These are phyloP conservation scores for Oscheius myriophilus DNA, from an alignment of 2,888 invertebrate species.

Conservation along the genomic window DNA sequence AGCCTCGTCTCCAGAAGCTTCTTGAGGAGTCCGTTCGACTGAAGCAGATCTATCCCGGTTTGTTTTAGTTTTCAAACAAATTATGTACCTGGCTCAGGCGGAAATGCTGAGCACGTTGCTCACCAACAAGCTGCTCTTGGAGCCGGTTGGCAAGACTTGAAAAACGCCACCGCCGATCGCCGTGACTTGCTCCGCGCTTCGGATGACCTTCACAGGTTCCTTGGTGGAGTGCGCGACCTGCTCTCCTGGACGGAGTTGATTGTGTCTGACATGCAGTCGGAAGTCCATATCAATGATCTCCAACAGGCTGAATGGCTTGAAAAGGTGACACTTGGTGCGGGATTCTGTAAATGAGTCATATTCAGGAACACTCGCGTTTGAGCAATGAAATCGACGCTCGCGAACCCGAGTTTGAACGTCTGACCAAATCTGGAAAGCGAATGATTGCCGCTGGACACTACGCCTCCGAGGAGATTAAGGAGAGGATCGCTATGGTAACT, in stretches of 20 bases:
- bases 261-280: slow-evolving; percentile 81
- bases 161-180: slow-evolving; percentile 83
- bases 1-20: slow-evolving; percentile 81
- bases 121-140: slow-evolving; percentile 86
- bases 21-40: slow-evolving; percentile 91
- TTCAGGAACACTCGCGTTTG: slow-evolving; percentile 31
- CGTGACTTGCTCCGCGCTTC: slow-evolving; percentile 85
- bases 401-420: slow-evolving; percentile 82
- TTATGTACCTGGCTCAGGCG: slow-evolving; percentile 74
- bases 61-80: slow-evolving; percentile 75
- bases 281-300: slow-evolving; percentile 81
- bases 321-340: slow-evolving; percentile 75
- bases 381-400: slow-evolving; percentile 84
- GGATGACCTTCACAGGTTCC: slow-evolving; percentile 80
- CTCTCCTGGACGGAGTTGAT: slow-evolving; percentile 87
- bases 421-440: slow-evolving; percentile 82
- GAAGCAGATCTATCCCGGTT: slow-evolving; percentile 74
- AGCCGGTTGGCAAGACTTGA: slow-evolving; percentile 85
- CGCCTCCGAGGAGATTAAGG: slow-evolving; percentile 75
- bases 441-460: slow-evolving; percentile 88
- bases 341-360: not conserved
- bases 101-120: slow-evolving; percentile 88
- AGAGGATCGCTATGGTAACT: slow-evolving; percentile 37
- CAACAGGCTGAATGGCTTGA: slow-evolving; percentile 74
- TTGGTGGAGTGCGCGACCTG: slow-evolving; percentile 81